Evolutionary conservation across 2,888 invertebrate species (phyloP).

Genomic region (Scaptomyza parva): DNA sequence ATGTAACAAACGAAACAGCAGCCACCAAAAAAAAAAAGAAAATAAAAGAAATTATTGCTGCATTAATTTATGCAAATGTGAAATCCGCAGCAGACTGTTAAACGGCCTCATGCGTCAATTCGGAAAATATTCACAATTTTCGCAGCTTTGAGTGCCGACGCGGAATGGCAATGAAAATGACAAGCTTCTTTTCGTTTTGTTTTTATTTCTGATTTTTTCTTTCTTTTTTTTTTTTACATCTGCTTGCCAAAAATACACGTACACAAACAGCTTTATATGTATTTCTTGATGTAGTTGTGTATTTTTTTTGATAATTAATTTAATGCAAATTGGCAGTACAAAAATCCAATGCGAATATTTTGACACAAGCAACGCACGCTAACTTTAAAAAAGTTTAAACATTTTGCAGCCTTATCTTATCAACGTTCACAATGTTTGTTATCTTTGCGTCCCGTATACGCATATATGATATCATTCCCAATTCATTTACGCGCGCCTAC

Average conservation of each 20-base stretch:
- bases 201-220: constrained; percentile 10
- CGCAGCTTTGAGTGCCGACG: constrained; percentile 41
- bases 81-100: constrained; percentile 69
- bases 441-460: constrained; percentile 56
- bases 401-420: constrained; percentile 64
- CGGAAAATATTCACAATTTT: constrained; percentile 46
- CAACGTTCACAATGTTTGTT: constrained; percentile 62
- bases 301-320: constrained; percentile 60
- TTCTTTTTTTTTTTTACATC: constrained; percentile 34
- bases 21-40: constrained; percentile 4
- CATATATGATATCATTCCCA: constrained; percentile 67
- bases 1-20: constrained; percentile 27
- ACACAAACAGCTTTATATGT: background rate
- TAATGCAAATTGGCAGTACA: constrained; percentile 39
- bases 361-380: constrained; percentile 5
- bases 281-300: constrained; percentile 5
- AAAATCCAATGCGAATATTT: constrained; percentile 25
- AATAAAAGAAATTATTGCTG: constrained; percentile 18
- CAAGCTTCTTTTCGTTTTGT: constrained; percentile 44
- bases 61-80: constrained; percentile 60
- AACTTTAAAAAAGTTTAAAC: constrained; percentile 31
- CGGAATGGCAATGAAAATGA: constrained; percentile 64
- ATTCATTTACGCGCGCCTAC: constrained; percentile 35
- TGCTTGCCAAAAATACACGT: constrained; percentile 21
- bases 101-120: constrained; percentile 74